Evolutionary conservation across 1,140 invertebrate genomes (phyloP), one percentile per base, ranked within the genome.

Genomic region (Lepidurus apus): DNA sequence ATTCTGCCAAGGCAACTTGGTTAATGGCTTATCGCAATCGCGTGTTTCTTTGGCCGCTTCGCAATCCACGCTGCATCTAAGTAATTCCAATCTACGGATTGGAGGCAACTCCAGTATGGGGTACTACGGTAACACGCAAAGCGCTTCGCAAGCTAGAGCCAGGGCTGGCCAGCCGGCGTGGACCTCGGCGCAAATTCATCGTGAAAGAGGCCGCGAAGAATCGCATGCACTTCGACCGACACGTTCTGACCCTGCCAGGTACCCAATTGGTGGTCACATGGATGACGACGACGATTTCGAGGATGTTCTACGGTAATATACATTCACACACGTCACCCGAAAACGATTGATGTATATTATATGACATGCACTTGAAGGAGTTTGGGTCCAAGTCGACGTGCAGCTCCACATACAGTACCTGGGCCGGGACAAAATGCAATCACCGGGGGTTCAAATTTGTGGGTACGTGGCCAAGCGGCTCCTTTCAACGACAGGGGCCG

Each of bases 271-370:
- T 3, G 26, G 42, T 74, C 24, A 77, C 17, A 17, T 26, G 21
- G 74, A 80, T 81, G 85, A 87, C n/a, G 87, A 88, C 8, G 88
- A 89, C 74, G 88, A 89, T 81, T 86, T 90, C 80, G 86, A 87
- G 34, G 85, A 87, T 78, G 87, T 90, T 80, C 84, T 90, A 80
- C 89, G 89, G 89, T 90, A 83, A 85, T 34, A 34, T 34, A 34
- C 34, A 34, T 34, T 34, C 34, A 34, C 34, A 34, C 3, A 76
- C 7, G 17, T 21, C 42, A 21, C 43, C 24, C 10, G 11, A 65
- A 43, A 34, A 73, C 21, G 47, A 73, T 65, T n/a, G n/a, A 77
- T n/a, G 42, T 42, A 73, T 34, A 11, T 53, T 53, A 73, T 11
- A 43, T n/a, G 1, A 73, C n/a, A 9, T 43, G 42, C 17, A 17